These are phyloP conservation scores for Forbesichthys papilliferus DNA, from an alignment of 2,113 vertebrate species.

Conservation along the genomic window DNA sequence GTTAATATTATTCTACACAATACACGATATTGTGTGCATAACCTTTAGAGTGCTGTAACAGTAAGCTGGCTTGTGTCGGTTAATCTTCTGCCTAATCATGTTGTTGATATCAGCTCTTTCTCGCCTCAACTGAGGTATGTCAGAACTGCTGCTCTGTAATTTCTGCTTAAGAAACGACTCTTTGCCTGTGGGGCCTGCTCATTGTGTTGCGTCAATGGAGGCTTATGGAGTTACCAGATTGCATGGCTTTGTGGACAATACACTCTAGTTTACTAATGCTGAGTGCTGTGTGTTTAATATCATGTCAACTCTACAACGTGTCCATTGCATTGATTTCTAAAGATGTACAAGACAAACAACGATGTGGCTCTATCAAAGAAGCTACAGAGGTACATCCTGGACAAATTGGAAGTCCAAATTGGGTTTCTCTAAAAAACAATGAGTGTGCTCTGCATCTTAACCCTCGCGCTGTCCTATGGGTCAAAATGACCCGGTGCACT, in stretches of 20 bases:
- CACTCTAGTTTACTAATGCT: slow-evolving; percentile 32
- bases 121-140: slow-evolving; percentile 67
- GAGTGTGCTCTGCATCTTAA: slow-evolving; percentile 1
- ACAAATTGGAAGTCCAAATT: slow-evolving; percentile 5
- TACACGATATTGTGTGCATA: slow-evolving; percentile 32
- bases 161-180: slow-evolving; percentile 43
- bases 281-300: slow-evolving; percentile 31
- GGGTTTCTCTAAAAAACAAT: not conserved
- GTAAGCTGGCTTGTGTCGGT: slow-evolving; percentile 53
- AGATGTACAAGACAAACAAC: slow-evolving; percentile 47
- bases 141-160: slow-evolving; percentile 52
- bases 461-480: no score
- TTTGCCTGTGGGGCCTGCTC: slow-evolving; percentile 42
- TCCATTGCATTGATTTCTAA: slow-evolving; percentile 50
- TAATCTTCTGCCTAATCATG: slow-evolving; percentile 69
- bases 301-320: slow-evolving; percentile 49
- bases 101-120: slow-evolving; percentile 66
- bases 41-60: slow-evolving; percentile 45
- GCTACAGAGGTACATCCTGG: slow-evolving; percentile 51
- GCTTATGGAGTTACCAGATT: slow-evolving; percentile 42
- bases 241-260: slow-evolving; percentile 49
- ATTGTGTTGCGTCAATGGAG: slow-evolving; percentile 50
- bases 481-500: no score
- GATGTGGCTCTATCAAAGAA: slow-evolving; percentile 36
- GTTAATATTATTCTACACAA: slow-evolving; percentile 48